These are phyloP conservation scores for Anoura caudifer DNA, from an alignment of 2,113 vertebrate genomes.

Conservation along the genomic window DNA sequence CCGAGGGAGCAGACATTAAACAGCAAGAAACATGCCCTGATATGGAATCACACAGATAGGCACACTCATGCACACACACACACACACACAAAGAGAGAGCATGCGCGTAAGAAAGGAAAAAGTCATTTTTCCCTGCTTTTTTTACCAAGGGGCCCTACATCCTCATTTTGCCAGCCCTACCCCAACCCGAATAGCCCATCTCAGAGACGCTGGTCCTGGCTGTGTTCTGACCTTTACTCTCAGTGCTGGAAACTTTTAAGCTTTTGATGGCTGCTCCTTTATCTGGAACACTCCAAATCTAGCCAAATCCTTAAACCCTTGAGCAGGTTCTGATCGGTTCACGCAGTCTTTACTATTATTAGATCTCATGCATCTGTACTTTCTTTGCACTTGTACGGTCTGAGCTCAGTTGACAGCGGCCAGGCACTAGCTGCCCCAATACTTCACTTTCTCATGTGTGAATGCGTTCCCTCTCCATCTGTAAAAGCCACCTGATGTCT, in stretches of 20 bases:
- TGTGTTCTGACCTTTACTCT: neutral
- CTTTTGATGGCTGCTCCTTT: neutral
- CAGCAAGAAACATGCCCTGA: neutral
- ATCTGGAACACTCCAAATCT: neutral
- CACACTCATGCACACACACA: neutral
- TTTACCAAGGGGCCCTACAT: neutral
- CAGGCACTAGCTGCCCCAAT: neutral
- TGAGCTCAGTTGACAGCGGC: neutral
- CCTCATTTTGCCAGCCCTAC: neutral
- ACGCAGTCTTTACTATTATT: neutral
- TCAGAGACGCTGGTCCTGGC: neutral
- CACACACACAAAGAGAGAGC: neutral
- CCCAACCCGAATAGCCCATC: neutral
- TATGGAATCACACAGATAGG: neutral
- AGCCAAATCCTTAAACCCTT: neutral
- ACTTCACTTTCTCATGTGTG: neutral
- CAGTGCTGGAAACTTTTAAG: neutral
- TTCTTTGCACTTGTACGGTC: neutral
- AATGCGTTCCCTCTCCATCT: neutral
- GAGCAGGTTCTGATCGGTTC: neutral
- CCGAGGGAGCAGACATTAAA: neutral
- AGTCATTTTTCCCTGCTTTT: neutral
- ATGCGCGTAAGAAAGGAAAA: neutral
- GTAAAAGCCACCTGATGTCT: neutral
- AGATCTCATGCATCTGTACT: neutral